These are phyloP conservation scores for Philopedon plagiatum DNA, from an alignment of 2,888 invertebrate species.

Conservation along the genomic window DNA sequence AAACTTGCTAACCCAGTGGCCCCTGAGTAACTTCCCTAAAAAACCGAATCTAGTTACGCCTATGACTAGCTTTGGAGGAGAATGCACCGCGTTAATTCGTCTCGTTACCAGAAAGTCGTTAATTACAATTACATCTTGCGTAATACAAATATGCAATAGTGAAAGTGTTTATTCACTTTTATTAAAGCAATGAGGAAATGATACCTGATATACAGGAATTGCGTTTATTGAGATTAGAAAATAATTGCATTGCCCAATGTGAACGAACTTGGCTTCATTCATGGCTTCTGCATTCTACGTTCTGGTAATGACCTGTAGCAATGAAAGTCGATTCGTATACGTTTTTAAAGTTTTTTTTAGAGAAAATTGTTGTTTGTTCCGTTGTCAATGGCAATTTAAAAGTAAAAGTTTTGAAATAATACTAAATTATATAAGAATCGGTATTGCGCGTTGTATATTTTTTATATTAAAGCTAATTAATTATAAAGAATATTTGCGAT, in stretches of 20 bases:
- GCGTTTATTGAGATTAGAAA: not conserved
- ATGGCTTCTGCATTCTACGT: not conserved
- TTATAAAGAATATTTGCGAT: too few relatives aligned
- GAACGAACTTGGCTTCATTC: not conserved
- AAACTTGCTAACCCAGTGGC: too few relatives aligned
- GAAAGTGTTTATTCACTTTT: not conserved
- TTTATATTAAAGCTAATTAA: too few relatives aligned
- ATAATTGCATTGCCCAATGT: not conserved
- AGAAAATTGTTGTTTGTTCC: not conserved
- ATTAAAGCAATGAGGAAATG: not conserved
- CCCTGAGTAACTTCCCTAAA: too few relatives aligned
- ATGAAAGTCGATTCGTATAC: not conserved
- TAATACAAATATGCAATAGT: not conserved
- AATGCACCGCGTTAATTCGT: too few relatives aligned
- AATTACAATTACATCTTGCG: not conserved
- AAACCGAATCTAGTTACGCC: too few relatives aligned
- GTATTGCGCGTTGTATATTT: too few relatives aligned
- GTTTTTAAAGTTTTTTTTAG: not conserved
- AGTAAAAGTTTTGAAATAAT: constrained; percentile 4
- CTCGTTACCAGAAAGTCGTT: not conserved
- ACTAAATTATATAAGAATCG: constrained; percentile 1
- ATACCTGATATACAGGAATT: not conserved
- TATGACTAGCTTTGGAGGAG: too few relatives aligned
- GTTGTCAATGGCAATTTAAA: not conserved
- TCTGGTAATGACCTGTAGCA: not conserved